Evolutionary conservation across 2,113 vertebrate genomes (phyloP).

Genomic region (Grus americana): DNA sequence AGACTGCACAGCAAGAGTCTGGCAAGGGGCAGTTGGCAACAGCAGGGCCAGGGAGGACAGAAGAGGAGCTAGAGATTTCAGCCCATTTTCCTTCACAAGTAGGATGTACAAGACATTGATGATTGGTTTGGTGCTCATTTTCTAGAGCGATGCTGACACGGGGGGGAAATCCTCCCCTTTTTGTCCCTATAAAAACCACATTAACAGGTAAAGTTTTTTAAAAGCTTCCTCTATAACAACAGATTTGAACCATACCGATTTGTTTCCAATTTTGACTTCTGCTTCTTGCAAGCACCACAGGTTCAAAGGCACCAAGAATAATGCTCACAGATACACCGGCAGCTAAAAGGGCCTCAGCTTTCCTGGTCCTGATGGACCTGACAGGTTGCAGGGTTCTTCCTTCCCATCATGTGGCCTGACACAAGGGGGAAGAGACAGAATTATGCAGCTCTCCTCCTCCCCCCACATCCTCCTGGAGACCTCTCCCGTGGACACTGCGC

Average conservation of each 20-base stretch:
- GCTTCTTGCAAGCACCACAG: background rate
- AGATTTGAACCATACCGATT: background rate
- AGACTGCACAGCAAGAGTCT: background rate
- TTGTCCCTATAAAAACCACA: too few species aligned
- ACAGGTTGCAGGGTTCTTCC: background rate
- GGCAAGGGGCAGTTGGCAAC: background rate
- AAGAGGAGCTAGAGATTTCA: background rate
- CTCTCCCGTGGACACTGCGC: background rate
- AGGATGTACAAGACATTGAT: rapidly evolving
- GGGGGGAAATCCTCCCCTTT: background rate
- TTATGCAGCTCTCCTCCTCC: background rate
- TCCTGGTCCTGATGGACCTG: background rate
- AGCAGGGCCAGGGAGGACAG: background rate
- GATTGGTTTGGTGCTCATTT: background rate
- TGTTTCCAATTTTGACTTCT: background rate
- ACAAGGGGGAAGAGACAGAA: background rate
- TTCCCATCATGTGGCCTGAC: background rate
- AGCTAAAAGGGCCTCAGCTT: background rate
- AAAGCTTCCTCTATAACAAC: background rate
- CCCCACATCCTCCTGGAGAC: background rate
- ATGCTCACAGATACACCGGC: background rate
- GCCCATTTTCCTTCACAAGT: background rate
- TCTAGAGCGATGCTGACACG: background rate
- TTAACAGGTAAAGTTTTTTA: background rate
- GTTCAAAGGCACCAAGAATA: background rate